Evolutionary conservation across 2,888 invertebrate genomes (phyloP), one percentile per base, ranked within the genome.

Genomic region (Stramonita haemastoma): DNA sequence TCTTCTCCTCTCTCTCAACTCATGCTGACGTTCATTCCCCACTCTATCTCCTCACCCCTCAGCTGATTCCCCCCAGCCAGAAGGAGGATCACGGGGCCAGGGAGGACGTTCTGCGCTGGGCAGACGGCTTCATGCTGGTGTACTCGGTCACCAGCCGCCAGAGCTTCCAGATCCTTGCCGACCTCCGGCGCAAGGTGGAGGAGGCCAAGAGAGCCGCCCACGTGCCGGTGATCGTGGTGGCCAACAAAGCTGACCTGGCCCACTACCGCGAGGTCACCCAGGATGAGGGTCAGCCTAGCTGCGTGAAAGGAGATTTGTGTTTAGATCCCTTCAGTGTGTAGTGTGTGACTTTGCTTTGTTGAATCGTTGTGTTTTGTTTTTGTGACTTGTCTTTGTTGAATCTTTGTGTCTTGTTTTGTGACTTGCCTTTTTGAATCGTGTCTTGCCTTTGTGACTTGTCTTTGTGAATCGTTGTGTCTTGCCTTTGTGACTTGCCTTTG

Each of bases 31-130:
- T 26, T 26, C 70, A 22, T 26, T 26, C 19, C 70, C 19, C 70
- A 8, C 8, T 0, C 70, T 1, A 19, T 26, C 70, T 0, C 11
- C 19, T n/a, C n/a, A n/a, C n/a, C n/a, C 70, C 70, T n/a, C n/a
- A 11, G 15, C 60, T 60, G 15, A 13, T 19, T 17, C 60, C 60
- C 17, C 1, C 29, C 8, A 13, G 29, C 0, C 91, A 94, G 95
- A 93, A 93, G 83, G 93, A 94, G 22, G 95, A 95, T 83, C 93
- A 94, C 87, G 95, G 94, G 13, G 94, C 93, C 0, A 87, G 94
- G 11, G 95, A 95, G 34, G 95, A 95, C 77, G 93, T 95, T 26
- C 91, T 95, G 34, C 92, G 94, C 19, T 95, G 95, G 95, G 95
- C 94, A 32, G 95, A 95, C 90, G 94, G 94, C 29, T 94, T 94